A percentile compares a stretch with the other conserved stretches of the same genome.
Evolutionary conservation across 2,797 vertebrate genomes (phyloP).

Genomic region (Urophycis tenuis): DNA sequence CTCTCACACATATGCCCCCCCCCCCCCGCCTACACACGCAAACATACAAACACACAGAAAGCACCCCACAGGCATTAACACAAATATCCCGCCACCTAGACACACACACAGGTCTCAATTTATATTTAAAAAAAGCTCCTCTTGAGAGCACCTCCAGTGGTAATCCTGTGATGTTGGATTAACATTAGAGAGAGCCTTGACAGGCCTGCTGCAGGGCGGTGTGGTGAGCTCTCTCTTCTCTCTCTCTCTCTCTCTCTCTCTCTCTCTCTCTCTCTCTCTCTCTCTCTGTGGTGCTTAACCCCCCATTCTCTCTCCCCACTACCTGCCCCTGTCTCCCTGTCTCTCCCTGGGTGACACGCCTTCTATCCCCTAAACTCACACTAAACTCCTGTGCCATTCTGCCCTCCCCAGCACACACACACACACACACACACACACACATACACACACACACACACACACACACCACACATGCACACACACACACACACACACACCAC

Average conservation of each 20-base stretch:
- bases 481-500: neutral
- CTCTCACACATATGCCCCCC: no score
- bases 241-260: neutral
- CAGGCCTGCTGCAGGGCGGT: neutral
- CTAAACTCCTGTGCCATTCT: slow-evolving; percentile 11
- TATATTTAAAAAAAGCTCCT: no score
- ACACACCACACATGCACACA: no score
- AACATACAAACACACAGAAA: neutral
- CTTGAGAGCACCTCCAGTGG: no score
- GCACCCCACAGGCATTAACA: slow-evolving; percentile 41
- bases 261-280: neutral
- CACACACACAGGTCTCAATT: no score
- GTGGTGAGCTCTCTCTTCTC: neutral
- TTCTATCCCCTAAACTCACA: slow-evolving; percentile 15
- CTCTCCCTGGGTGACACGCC: neutral
- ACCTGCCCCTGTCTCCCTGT: neutral
- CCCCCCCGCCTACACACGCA: no score
- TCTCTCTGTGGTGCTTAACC: neutral
- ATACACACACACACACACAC: no score
- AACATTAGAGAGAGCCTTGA: no score
- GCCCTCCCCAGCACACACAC: neutral
- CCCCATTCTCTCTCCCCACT: no score
- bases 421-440: no score
- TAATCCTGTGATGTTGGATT: no score
- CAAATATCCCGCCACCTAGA: neutral